Base-by-base conservation (phyloP, 2,888 invertebrate species). In the Cephalotes varians region DNA sequence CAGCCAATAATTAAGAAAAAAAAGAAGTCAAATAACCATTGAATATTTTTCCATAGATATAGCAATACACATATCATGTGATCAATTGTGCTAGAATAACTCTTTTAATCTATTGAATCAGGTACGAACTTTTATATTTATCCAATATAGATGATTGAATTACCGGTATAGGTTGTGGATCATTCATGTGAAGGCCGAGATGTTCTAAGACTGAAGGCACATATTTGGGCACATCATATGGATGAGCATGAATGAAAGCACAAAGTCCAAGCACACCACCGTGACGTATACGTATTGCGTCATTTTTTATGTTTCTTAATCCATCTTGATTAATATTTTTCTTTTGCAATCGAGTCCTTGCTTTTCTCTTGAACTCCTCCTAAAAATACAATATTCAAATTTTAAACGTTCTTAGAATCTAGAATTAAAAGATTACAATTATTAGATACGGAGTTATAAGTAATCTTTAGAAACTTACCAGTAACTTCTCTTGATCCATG, bases 121-220 rank as follows among this genome's bases (percentile, higher is more conserved):
- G 10, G 40, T 10, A 40, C 2, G 10, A 40, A 40, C 40, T 40
- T 40, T 40, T 10, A 1, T 10, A 40, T 10, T 40, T 2, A 10
- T 37, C 37, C 10, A n/a, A 49, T 49, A 49, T 49, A 49, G 0
- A 40, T n/a, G n/a, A n/a, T 21, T 34, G 31, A 86, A 95, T 95
- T 94, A 97, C 97, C 87, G 98, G 98, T 92, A 98, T 97, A 0
- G 98, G 98, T 94, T 98, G 98, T 0, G 98, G 98, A 93, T 98
- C 98, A 94, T 96, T 97, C 25, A 98, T 96, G 95, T 98, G 98
- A 12, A 96, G 95, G 82, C 97, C 97, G 51, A 99, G 95, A 89
- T 97, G 96, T 86, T 97, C 96, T 87, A 99, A 96, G 73, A 98
- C 96, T 71, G 96, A 96, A 84, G 99, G 97, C 94, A 98, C 94